Percentiles rank a stretch among this genome's conserved stretches.
Evolutionary conservation across 2,113 vertebrate species (phyloP).

Genomic region (Solea solea): DNA sequence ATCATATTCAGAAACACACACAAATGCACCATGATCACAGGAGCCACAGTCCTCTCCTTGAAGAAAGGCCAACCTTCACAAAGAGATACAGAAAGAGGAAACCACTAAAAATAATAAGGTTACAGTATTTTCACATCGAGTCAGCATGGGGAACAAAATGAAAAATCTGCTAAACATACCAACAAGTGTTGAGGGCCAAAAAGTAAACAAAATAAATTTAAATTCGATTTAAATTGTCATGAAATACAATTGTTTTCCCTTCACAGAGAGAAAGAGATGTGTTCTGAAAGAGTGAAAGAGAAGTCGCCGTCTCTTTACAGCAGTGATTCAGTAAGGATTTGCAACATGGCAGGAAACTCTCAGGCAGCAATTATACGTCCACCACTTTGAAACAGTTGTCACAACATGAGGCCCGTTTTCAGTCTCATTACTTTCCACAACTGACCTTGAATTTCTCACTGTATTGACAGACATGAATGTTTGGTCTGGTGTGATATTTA

Average conservation of each 20-base stretch:
- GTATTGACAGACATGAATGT: background rate
- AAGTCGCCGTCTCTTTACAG: background rate
- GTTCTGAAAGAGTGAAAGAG: too few species aligned
- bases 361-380: background rate
- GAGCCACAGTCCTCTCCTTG: constrained; percentile 1
- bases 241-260: too few species aligned
- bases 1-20: background rate
- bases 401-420: background rate
- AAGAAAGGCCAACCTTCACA: background rate
- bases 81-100: background rate
- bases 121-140: too few species aligned
- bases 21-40: background rate
- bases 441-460: constrained; percentile 7
- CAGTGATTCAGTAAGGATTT: constrained; percentile 12
- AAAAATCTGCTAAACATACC: background rate
- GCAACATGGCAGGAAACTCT: constrained; percentile 1
- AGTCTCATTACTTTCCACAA: background rate
- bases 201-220: background rate
- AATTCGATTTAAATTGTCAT: background rate
- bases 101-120: background rate
- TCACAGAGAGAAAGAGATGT: background rate
- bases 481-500: background rate
- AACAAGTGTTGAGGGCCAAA: background rate
- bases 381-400: constrained; percentile 5
- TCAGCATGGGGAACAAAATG: background rate